Conservation (phyloP, 2,113 vertebrate species). For the Acinonyx jubatus region DNA sequence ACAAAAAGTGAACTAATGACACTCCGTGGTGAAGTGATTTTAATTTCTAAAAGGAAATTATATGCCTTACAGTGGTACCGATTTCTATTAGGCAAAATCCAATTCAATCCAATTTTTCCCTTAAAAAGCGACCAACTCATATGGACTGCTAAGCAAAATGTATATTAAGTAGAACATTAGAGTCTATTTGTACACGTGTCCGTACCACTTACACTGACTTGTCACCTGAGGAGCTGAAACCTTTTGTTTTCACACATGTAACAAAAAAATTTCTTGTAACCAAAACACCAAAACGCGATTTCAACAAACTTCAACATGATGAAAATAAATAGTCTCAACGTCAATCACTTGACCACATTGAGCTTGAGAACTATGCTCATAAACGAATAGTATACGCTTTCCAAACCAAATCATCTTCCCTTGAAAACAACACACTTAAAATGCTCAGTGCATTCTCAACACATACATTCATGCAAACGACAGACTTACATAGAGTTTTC, state of each 20-base stretch:
- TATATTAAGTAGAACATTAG: not conserved
- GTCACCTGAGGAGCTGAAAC: not conserved
- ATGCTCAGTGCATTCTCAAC: not conserved
- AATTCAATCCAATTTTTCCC: not conserved
- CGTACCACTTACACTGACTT: not conserved
- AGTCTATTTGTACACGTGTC: not conserved
- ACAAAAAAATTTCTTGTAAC: not conserved
- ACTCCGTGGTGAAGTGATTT: not conserved
- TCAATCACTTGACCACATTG: not conserved
- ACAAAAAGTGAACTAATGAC: not conserved
- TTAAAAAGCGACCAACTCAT: not conserved
- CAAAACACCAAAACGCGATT: conserved; percentile 38
- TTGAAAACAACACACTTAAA: conserved; percentile 18
- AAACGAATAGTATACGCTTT: not conserved
- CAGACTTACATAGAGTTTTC: not conserved
- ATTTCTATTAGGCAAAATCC: not conserved
- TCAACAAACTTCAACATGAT: not conserved
- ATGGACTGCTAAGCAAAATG: not conserved
- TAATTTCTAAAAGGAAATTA: conserved; percentile 27
- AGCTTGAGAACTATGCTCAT: not conserved
- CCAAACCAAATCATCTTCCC: conserved; percentile 7
- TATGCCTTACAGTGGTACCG: not conserved
- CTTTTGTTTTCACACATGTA: not conserved
- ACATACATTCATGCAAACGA: not conserved
- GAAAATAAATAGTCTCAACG: conserved; percentile 5